phyloP scores from a whole-genome alignment of 2,888 invertebrate species.

The Melitaea athalia region DNA sequence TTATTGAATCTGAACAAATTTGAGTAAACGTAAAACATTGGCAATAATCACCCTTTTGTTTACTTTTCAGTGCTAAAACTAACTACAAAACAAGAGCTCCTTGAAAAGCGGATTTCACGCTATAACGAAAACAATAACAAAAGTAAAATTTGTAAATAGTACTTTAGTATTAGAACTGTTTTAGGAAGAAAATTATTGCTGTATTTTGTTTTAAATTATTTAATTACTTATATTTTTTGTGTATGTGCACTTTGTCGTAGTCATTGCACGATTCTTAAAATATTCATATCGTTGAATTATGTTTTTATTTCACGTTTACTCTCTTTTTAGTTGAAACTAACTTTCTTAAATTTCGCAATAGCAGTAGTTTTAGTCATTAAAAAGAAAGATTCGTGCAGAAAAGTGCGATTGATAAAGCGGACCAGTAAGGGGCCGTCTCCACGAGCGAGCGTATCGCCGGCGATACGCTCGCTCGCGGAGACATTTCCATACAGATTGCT shows the following conservation, averaged over 20 bases:
- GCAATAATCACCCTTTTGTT: constrained; percentile 37
- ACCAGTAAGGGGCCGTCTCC: no score
- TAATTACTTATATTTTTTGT: no score
- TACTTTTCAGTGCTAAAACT: constrained; percentile 37
- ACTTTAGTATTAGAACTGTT: constrained; percentile 20
- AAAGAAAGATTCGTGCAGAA: not conserved
- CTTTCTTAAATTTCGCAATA: not conserved
- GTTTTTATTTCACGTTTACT: constrained; percentile 2
- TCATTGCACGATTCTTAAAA: no score
- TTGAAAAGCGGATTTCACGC: constrained; percentile 35
- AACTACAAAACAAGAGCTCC: constrained; percentile 34
- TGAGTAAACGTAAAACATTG: constrained; percentile 39
- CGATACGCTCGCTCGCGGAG: no score
- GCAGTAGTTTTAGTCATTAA: not conserved
- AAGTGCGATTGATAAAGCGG: not conserved
- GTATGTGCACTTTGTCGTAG: no score
- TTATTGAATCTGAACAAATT: constrained; percentile 27
- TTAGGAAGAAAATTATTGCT: not conserved
- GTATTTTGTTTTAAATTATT: not conserved
- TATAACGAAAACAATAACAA: constrained; percentile 38
- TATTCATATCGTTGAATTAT: not conserved
- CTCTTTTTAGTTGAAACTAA: not conserved
- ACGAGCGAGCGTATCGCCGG: no score
- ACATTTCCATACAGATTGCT: no score
- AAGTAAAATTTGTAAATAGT: constrained; percentile 21